phyloP scores from a whole-genome alignment of 2,113 vertebrate genomes.

The Herpetotheres cachinnans region DNA sequence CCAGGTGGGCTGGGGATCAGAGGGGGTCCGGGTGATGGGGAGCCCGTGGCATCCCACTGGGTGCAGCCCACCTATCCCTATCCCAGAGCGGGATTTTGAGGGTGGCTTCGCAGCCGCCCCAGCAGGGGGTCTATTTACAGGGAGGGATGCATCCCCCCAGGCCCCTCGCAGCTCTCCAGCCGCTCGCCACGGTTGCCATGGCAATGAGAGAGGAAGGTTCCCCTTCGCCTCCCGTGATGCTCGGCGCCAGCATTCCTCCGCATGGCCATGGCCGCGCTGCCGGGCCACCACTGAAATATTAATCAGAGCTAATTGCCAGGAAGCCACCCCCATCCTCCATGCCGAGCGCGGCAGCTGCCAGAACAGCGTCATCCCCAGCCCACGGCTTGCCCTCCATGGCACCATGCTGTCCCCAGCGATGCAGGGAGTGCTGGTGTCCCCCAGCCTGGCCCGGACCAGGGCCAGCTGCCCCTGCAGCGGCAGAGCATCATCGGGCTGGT shows the following conservation, averaged over 20 bases:
- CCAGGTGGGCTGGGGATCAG: accelerated
- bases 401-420: accelerated
- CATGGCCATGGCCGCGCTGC: neutral
- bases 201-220: constrained; percentile 8
- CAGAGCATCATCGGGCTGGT: neutral
- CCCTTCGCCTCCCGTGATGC: neutral
- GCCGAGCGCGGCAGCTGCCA: neutral
- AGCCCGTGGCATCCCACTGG: neutral
- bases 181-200: constrained; percentile 3
- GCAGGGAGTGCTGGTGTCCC: neutral
- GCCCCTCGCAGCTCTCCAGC: neutral
- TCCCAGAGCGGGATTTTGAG: neutral
- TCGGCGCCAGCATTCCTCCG: neutral
- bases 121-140: accelerated
- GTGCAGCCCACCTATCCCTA: neutral
- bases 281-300: neutral
- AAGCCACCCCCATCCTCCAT: neutral
- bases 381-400: neutral
- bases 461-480: neutral
- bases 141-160: neutral
- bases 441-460: neutral
- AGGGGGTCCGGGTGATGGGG: no score
- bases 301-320: neutral
- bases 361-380: accelerated
- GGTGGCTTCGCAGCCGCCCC: neutral